Conservation (phyloP, 2,888 invertebrate species). For the Ornithoptera alexandrae region DNA sequence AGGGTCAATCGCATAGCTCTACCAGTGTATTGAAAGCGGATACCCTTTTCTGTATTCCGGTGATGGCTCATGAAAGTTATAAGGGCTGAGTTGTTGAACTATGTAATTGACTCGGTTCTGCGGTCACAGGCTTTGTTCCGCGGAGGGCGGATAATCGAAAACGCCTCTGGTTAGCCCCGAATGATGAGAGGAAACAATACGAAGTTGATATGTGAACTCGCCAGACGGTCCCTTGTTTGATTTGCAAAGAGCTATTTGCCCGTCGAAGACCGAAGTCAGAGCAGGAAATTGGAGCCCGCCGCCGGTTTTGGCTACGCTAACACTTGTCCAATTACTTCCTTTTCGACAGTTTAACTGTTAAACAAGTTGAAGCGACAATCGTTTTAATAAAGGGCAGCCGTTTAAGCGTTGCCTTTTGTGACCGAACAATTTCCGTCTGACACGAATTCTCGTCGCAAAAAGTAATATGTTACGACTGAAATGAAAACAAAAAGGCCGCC, state of each 20-base stretch:
- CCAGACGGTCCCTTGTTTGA: constrained; percentile 76
- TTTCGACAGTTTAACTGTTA: constrained; percentile 50
- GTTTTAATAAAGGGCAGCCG: constrained; percentile 53
- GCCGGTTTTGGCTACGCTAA: constrained; percentile 56
- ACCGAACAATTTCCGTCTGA: constrained; percentile 63
- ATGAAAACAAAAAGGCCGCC: constrained; percentile 49
- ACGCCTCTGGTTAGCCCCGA: constrained; percentile 76
- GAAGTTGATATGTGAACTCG: constrained; percentile 78
- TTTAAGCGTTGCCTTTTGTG: constrained; percentile 54
- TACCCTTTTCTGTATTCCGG: constrained; percentile 79
- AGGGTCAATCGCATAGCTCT: constrained; percentile 76
- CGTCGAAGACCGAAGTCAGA: constrained; percentile 61
- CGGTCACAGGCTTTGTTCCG: constrained; percentile 78
- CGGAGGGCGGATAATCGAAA: constrained; percentile 76
- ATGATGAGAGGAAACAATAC: constrained; percentile 75
- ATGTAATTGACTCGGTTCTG: constrained; percentile 80
- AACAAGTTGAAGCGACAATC: constrained; percentile 49
- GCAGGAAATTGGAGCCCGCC: constrained; percentile 71
- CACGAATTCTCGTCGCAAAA: constrained; percentile 62
- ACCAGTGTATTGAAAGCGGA: constrained; percentile 77
- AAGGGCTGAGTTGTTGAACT: constrained; percentile 80
- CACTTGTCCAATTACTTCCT: constrained; percentile 73
- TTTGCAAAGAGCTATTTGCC: constrained; percentile 78
- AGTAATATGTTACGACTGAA: constrained; percentile 63
- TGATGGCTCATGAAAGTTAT: constrained; percentile 78